Evolutionary conservation across 1,140 invertebrate genomes (phyloP).

Genomic region (Halictus rubicundus): DNA sequence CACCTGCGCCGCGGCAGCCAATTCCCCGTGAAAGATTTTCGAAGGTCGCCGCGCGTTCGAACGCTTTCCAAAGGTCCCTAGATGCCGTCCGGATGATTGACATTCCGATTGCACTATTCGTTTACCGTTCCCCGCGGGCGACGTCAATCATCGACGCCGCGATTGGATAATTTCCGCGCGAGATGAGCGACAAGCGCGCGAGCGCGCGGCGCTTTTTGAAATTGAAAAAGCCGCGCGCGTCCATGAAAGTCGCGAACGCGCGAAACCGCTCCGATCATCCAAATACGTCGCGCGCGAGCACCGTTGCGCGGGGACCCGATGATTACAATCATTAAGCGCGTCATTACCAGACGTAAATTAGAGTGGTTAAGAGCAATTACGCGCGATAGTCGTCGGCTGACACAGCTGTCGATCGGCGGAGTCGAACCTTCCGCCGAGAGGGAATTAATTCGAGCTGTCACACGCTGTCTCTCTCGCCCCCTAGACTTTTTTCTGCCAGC

Average conservation of each 20-base stretch:
- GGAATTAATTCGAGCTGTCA: constrained; percentile 36
- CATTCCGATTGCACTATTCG: constrained; percentile 17
- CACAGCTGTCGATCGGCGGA: constrained; percentile 41
- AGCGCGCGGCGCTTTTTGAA: constrained; percentile 2
- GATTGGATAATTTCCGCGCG: constrained; percentile 8
- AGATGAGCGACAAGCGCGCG: background rate
- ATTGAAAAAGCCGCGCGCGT: constrained; percentile 29
- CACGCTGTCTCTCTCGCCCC: background rate
- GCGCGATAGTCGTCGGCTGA: constrained; percentile 27
- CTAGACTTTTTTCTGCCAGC: background rate
- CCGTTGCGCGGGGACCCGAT: background rate
- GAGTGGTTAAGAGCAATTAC: constrained; percentile 48
- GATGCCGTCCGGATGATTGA: background rate
- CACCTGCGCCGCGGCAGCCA: background rate
- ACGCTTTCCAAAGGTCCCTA: background rate
- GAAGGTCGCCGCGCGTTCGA: background rate
- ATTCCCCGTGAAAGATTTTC: constrained; percentile 1
- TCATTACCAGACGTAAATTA: constrained; percentile 50
- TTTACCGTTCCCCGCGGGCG: background rate
- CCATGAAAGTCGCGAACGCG: background rate
- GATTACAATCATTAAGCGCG: constrained; percentile 45
- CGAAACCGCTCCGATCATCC: background rate
- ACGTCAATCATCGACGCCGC: background rate
- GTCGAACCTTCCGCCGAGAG: constrained; percentile 23
- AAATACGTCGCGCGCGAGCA: constrained; percentile 22